Conservation (phyloP, 2,113 vertebrate species). For the Rhodinocichla rosea region DNA sequence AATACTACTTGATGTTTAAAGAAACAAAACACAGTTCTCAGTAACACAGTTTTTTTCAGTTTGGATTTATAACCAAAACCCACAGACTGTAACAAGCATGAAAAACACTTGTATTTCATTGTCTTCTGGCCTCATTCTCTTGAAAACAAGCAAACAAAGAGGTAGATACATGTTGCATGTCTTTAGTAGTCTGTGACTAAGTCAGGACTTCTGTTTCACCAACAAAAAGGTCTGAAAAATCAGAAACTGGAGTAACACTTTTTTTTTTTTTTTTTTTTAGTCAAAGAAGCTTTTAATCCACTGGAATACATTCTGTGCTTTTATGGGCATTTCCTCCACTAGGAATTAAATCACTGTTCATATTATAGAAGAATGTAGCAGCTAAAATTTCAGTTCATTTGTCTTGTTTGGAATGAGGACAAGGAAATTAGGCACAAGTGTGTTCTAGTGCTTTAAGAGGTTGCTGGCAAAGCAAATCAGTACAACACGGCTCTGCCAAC, state of each 20-base stretch:
- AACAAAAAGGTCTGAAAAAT: not conserved
- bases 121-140: not conserved
- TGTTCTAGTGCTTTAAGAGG: slow-evolving; percentile 1
- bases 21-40: slow-evolving; percentile 3
- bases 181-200: not conserved
- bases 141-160: not conserved
- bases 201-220: not conserved
- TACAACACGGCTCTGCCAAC: not conserved
- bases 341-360: not conserved
- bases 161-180: not conserved
- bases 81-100: not conserved
- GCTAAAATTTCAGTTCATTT: not conserved
- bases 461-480: not conserved
- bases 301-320: not conserved
- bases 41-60: not conserved
- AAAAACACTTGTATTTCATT: not conserved
- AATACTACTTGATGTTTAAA: slow-evolving; percentile 33
- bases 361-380: not conserved
- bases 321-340: not conserved
- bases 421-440: not conserved
- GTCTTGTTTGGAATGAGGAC: not conserved
- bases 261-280: no score
- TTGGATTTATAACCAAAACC: not conserved
- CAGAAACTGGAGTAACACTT: not conserved
- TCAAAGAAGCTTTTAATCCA: not conserved